Conservation (phyloP, 2,888 invertebrate genomes). For the Agrochola lota region DNA sequence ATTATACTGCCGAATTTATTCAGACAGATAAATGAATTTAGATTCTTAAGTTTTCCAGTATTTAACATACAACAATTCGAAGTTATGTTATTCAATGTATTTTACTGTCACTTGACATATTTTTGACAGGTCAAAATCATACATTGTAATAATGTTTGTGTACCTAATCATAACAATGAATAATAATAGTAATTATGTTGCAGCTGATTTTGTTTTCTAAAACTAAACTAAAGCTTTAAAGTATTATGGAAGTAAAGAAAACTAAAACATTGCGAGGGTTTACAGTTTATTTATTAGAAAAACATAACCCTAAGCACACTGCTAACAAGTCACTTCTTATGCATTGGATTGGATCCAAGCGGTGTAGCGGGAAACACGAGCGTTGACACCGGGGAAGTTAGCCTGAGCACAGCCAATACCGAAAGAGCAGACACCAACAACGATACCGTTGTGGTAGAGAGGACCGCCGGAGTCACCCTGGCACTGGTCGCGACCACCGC, state of each 20-base stretch:
- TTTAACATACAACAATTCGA: too few relatives aligned
- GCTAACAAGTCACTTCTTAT: conserved; percentile 43
- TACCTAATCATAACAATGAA: neutral
- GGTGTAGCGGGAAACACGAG: conserved; percentile 73
- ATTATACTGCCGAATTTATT: too few relatives aligned
- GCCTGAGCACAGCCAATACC: conserved; percentile 72
- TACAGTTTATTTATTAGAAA: conserved; percentile 24
- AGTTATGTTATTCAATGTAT: neutral
- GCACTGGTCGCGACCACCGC: conserved; percentile 77
- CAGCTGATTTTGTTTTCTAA: neutral
- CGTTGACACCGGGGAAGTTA: conserved; percentile 77
- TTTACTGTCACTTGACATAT: neutral
- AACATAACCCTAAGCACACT: neutral
- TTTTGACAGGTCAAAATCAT: neutral
- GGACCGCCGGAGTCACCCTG: conserved; percentile 80
- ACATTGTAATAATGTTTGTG: neutral
- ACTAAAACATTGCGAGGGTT: neutral
- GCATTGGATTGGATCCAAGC: conserved; percentile 75
- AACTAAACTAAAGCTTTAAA: neutral
- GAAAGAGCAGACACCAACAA: conserved; percentile 79
- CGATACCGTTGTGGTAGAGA: conserved; percentile 74
- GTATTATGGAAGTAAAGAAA: neutral
- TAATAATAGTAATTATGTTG: too few relatives aligned
- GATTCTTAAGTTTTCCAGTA: too few relatives aligned
- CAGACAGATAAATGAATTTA: too few relatives aligned